Percentiles rank a stretch among this genome's conserved stretches.
phyloP scores from a whole-genome alignment of 2,113 vertebrate genomes.

The Calidris pygmaea region DNA sequence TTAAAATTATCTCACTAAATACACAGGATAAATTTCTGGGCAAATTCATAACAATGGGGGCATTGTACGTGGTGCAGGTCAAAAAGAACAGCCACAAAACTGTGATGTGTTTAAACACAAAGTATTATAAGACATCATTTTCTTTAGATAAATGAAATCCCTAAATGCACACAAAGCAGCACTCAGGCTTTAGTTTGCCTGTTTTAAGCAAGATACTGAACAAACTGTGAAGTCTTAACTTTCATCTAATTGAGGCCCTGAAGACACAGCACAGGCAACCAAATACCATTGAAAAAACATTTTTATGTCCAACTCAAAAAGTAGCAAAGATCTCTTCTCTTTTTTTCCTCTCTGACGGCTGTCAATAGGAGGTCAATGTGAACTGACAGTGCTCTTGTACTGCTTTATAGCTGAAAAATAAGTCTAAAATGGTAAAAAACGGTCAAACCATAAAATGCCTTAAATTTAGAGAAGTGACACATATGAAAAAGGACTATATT shows the following conservation, averaged over 20 bases:
- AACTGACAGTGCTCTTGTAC: background rate
- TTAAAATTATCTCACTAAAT: background rate
- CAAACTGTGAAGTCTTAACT: background rate
- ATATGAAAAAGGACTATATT: constrained; percentile 8
- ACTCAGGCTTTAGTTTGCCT: background rate
- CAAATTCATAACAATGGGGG: background rate
- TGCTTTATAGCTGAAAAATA: background rate
- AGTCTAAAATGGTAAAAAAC: background rate
- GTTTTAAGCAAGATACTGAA: background rate
- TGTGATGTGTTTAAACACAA: accelerated
- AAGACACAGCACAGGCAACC: background rate
- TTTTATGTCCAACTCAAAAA: background rate
- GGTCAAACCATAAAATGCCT: constrained; percentile 19
- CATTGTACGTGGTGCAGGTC: background rate
- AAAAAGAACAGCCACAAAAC: background rate
- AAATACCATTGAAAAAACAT: background rate
- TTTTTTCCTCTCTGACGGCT: background rate
- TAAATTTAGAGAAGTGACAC: constrained; percentile 52
- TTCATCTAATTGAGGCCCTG: background rate
- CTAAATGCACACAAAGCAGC: background rate
- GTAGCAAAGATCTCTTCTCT: background rate
- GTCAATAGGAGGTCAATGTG: background rate
- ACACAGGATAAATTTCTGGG: background rate
- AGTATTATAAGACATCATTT: background rate
- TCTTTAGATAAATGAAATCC: background rate